Evolutionary conservation across 2,888 invertebrate genomes (phyloP).

Genomic region (Mesorhabditis belari): DNA sequence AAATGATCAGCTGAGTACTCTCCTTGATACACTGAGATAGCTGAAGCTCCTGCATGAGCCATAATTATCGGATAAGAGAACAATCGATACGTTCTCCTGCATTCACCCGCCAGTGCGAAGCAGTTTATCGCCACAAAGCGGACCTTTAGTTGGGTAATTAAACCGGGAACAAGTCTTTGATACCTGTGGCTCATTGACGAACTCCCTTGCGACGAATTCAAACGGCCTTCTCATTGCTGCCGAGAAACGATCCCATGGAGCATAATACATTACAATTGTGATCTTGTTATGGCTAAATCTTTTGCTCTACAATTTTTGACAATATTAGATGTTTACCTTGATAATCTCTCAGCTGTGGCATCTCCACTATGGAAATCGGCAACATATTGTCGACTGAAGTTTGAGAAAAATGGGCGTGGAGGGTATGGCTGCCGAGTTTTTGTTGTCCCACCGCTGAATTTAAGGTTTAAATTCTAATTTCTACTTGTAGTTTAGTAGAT

Average conservation of each 20-base stretch:
- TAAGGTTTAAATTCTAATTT: too few relatives aligned
- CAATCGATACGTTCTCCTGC: background rate
- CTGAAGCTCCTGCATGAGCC: background rate
- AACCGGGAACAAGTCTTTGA: too few relatives aligned
- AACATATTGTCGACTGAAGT: background rate
- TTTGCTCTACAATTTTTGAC: too few relatives aligned
- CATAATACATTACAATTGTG: background rate
- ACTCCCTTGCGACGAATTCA: background rate
- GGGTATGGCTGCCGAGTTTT: background rate
- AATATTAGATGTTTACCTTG: background rate
- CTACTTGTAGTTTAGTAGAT: too few relatives aligned
- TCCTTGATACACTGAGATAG: background rate
- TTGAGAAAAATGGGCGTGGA: background rate
- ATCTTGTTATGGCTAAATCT: background rate
- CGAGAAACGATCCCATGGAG: background rate
- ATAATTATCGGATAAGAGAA: background rate
- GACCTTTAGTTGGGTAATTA: background rate
- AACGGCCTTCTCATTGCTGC: background rate
- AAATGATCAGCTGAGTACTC: background rate
- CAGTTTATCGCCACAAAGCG: background rate
- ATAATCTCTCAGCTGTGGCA: background rate
- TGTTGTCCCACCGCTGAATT: background rate
- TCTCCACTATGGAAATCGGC: background rate
- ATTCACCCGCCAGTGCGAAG: background rate
- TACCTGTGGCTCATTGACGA: too few relatives aligned